Percentiles rank a stretch among this genome's conserved stretches.
phyloP scores from a whole-genome alignment of 2,113 vertebrate genomes.

The Turnix velox region DNA sequence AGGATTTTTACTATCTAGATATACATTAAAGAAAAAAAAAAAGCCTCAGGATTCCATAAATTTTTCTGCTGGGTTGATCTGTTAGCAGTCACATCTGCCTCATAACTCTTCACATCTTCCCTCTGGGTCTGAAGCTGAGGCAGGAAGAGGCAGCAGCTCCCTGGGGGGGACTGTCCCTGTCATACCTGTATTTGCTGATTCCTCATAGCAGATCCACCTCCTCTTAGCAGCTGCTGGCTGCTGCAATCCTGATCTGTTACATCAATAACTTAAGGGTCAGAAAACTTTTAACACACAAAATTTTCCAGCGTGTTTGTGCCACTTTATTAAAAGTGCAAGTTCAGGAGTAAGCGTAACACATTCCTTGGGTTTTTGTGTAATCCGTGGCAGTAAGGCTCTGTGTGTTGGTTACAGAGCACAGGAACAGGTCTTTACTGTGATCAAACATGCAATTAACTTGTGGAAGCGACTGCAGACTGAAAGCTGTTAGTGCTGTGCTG shows the following conservation, averaged over 20 bases:
- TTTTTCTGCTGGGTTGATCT: neutral
- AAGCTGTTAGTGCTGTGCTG: neutral
- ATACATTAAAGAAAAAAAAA: neutral
- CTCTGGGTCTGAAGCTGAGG: neutral
- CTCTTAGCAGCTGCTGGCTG: neutral
- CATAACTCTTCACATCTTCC: too few species aligned
- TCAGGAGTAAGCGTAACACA: rapidly evolving
- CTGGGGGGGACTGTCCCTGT: too few species aligned
- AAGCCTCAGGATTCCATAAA: neutral
- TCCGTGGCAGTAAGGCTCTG: neutral
- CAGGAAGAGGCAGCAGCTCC: neutral
- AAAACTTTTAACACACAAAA: neutral
- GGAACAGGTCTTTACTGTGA: neutral
- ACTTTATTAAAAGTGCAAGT: neutral
- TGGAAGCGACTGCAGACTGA: neutral
- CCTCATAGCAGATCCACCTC: neutral
- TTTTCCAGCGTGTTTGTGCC: too few species aligned
- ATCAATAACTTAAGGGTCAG: neutral
- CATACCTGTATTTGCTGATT: rapidly evolving
- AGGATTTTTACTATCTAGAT: neutral
- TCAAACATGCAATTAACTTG: rapidly evolving
- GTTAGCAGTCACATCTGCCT: neutral
- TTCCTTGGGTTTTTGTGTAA: neutral
- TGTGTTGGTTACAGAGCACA: neutral
- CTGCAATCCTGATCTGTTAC: neutral